A percentile compares a stretch with the other conserved stretches of the same genome.
Evolutionary conservation across 2,113 vertebrate species (phyloP).

Genomic region (Anguilla japonica): DNA sequence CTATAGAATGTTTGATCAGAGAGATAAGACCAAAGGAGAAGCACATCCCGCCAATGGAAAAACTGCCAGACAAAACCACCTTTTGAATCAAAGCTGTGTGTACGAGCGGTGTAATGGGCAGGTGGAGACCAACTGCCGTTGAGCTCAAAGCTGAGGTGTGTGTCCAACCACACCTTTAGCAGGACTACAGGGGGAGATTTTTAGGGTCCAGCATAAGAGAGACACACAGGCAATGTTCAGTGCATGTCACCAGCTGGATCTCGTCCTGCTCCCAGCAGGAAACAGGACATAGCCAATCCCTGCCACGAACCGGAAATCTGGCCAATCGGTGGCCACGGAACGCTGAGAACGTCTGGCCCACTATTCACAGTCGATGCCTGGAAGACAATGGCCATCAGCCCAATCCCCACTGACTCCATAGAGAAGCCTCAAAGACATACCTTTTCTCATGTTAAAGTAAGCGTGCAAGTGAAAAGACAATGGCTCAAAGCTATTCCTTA

Average conservation of each 20-base stretch:
- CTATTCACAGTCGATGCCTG: conserved; percentile 9
- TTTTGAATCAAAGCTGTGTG: background rate
- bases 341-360: conserved; percentile 7
- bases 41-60: background rate
- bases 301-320: background rate
- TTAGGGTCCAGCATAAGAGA: background rate
- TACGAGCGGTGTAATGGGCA: background rate
- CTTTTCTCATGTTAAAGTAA: conserved; percentile 19
- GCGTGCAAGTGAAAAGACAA: background rate
- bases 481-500: background rate
- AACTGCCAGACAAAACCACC: background rate
- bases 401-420: conserved; percentile 18
- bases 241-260: background rate
- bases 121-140: background rate
- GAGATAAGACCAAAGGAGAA: background rate
- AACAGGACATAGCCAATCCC: conserved; percentile 6
- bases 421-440: background rate
- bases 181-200: background rate
- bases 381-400: conserved; percentile 18
- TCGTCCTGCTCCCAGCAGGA: background rate
- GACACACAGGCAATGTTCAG: background rate
- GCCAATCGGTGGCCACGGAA: conserved; percentile 20
- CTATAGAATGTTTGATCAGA: background rate
- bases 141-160: background rate
- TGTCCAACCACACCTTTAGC: background rate